A percentile compares a stretch with the other conserved stretches of the same genome.
Evolutionary conservation across 92 coral and sea anemone species (phyloP).

Genomic region (Epizoanthus ramosus): DNA sequence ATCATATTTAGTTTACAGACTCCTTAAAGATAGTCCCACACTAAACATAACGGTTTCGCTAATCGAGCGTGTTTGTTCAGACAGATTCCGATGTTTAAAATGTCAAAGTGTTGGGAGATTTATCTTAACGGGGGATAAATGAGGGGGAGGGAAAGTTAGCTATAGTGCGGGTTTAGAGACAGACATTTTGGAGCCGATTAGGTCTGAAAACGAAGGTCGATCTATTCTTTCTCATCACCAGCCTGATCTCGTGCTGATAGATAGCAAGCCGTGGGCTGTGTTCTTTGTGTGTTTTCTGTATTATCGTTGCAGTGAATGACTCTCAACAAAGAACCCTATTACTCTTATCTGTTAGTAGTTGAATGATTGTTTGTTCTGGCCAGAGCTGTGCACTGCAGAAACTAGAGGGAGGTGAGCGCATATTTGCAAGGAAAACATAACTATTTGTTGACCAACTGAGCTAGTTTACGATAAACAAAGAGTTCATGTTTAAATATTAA

Average conservation of each 20-base stretch:
- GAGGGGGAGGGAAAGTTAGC: neutral
- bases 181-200: slow-evolving; percentile 35
- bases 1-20: neutral
- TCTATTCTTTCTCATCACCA: slow-evolving; percentile 30
- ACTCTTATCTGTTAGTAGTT: slow-evolving; percentile 7
- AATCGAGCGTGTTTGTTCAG: neutral
- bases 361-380: neutral
- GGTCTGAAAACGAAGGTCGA: slow-evolving; percentile 4
- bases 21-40: neutral
- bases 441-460: neutral
- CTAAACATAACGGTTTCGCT: slow-evolving; percentile 7
- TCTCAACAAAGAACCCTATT: slow-evolving; percentile 13
- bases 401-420: slow-evolving; percentile 1
- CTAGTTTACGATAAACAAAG: slow-evolving; percentile 17
- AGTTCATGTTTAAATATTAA: slow-evolving; percentile 13
- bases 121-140: neutral
- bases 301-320: neutral
- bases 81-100: neutral
- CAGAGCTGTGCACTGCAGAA: neutral
- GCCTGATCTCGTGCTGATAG: slow-evolving; percentile 28
- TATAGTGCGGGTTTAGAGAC: slow-evolving; percentile 5
- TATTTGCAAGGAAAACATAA: neutral
- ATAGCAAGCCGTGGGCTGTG: slow-evolving; percentile 25
- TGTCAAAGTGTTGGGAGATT: neutral
- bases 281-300: slow-evolving; percentile 23